These are phyloP conservation scores for Siniperca undulata DNA, from an alignment of 2,797 vertebrate species.

Conservation along the genomic window DNA sequence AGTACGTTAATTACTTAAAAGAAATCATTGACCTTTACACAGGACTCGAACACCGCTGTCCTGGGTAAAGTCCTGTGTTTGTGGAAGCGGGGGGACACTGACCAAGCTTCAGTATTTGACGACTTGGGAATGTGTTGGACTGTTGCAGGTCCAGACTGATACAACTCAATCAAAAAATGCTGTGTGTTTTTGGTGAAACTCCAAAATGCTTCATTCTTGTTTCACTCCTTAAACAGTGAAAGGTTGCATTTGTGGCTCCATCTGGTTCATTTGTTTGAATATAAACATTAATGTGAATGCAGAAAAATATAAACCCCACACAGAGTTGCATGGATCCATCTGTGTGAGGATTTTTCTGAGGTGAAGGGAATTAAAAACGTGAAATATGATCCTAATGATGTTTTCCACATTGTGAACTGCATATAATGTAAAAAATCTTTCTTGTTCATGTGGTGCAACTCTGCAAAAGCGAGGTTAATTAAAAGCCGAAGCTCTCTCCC, in stretches of 20 bases:
- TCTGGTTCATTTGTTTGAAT: neutral
- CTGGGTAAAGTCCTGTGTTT: too few species aligned
- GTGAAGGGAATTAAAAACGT: neutral
- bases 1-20: too few species aligned
- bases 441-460: constrained; percentile 27
- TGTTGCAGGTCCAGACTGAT: too few species aligned
- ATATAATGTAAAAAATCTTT: neutral
- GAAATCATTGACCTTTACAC: too few species aligned
- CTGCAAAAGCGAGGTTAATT: constrained; percentile 57
- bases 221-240: neutral
- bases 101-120: too few species aligned
- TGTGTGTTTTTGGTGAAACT: too few species aligned
- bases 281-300: neutral
- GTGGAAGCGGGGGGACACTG: too few species aligned
- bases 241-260: neutral
- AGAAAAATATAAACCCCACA: neutral
- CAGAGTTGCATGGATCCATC: neutral
- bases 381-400: neutral
- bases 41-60: too few species aligned
- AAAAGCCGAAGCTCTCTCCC: constrained; percentile 26
- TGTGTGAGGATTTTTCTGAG: too few species aligned
- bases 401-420: neutral
- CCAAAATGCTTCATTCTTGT: neutral
- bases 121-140: too few species aligned
- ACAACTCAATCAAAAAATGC: neutral